Evolutionary conservation across 53 echinoderm and acorn worm species (phyloP), one percentile per base, ranked within the genome.

Genomic region (Stichopus horrens): DNA sequence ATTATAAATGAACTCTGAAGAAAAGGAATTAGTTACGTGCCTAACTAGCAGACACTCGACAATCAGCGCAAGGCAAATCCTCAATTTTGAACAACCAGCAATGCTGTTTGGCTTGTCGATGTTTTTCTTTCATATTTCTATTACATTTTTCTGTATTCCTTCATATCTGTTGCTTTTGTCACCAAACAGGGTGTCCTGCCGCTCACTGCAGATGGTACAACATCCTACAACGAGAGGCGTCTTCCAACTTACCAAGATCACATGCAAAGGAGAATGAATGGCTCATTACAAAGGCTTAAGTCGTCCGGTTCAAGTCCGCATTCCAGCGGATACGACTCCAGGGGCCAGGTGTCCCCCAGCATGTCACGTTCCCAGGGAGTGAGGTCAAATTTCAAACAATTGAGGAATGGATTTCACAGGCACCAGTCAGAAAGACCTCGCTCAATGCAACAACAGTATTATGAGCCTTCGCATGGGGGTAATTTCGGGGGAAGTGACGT

Each of bases 241-340:
- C 93, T 95, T 10, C 98, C 98, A 8, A 87, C 93, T 9, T 97
- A 97, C 83, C 88, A 91, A 20, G 98, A 97, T 54, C 98, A 97
- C 90, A 95, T 97, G 77, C 95, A 93, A 57, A 92, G 93, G 52
- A 94, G 94, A 76, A 67, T 86, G 67, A 73, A 74, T 65, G 87
- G 37, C 20, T 67, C 85, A 4, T 83, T 87, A 52, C 90, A 83
- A 74, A 91, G 83, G 77, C 77, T 88, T 22, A 90, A 90, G 87
- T 57, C 83, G 23, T 83, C 88, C 5, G 90, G 90, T 51, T 88
- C 89, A 57, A 91, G 89, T 74, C 92, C 90, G 6, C 90, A 79
- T 77, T 88, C 91, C 57, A 94, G 91, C 86, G 94, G 88, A 58
- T 91, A 86, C 14, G 91, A 96, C 52, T 91, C 82, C 19, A 88